Evolutionary conservation across 2,888 invertebrate genomes (phyloP), one percentile per base, ranked within the genome.

Genomic region (Morpho deidamia): DNA sequence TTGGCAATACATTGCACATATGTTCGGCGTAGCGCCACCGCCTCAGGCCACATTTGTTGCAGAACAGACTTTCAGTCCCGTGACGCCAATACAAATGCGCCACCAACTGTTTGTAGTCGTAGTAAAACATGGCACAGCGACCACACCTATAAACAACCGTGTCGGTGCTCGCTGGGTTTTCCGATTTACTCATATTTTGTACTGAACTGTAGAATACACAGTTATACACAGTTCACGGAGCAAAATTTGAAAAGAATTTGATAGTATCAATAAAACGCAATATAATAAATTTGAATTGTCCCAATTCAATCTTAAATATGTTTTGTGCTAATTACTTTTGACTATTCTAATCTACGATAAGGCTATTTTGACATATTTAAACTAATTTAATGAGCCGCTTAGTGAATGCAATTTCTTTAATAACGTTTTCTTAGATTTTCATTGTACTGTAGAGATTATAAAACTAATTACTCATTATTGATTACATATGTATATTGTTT

Each of bases 11-110:
- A 64, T 76, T 61, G 58, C 84, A 86, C 10, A 71, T 52, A 64
- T 84, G 84, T 7, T 65, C 66, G 1, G 84, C 82, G 56, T 70
- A 81, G 1, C 41, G 55, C 83, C 83, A 86, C 8, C 69, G 69
- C 57, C 71, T 78, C 38, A 81, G 37, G 0, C 66, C 63, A 32
- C 85, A 84, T 42, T 63, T 55, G 8, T 65, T 66, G 60, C 84
- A 86, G 61, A 59, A 64, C 7, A 58, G 44, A 49, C 81, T 83
- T 59, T 83, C 81, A 0, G 82, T 84, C 7, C 83, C 84, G 55
- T 85, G 84, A 7, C 76, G 69, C 83, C 83, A 84, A 59, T 76
- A 85, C 23, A 86, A 61, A 62, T 86, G 85, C 55, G 78, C 79
- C 4, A 85, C 55, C 37, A 86, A 67, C 33, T 64, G 68, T 53